Percentiles rank a stretch among this genome's conserved stretches.
These are phyloP conservation scores for Embidobia sp. DNA, from an alignment of 2,888 invertebrate species.

Conservation along the genomic window DNA sequence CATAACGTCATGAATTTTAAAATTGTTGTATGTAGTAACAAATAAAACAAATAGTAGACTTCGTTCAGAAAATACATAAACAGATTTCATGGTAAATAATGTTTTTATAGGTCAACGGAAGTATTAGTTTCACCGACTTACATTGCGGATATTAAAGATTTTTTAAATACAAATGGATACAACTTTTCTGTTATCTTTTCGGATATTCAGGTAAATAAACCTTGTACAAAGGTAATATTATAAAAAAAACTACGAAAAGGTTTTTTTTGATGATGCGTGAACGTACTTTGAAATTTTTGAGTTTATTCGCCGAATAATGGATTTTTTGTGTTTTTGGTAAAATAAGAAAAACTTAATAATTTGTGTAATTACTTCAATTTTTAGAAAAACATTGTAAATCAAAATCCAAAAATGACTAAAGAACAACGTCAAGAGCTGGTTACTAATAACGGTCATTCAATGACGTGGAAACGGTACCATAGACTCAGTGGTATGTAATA, in stretches of 20 bases:
- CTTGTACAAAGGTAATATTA: too few relatives aligned
- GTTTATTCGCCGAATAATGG: not conserved
- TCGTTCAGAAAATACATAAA: too few relatives aligned
- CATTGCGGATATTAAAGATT: slow-evolving; percentile 84
- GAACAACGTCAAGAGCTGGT: slow-evolving; percentile 84
- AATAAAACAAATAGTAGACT: too few relatives aligned
- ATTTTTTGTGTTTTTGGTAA: too few relatives aligned
- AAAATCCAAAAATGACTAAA: slow-evolving; percentile 86
- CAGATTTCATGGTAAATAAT: too few relatives aligned
- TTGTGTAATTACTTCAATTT: not conserved
- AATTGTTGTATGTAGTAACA: too few relatives aligned
- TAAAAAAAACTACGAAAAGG: too few relatives aligned
- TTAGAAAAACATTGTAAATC: slow-evolving; percentile 86
- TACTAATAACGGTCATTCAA: slow-evolving; percentile 84
- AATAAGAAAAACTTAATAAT: too few relatives aligned
- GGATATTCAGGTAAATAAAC: slow-evolving; percentile 90
- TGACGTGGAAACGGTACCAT: slow-evolving; percentile 89
- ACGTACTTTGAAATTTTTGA: slow-evolving; percentile 16
- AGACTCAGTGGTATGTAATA: slow-evolving; percentile 83
- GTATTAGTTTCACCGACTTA: slow-evolving; percentile 88
- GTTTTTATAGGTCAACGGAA: slow-evolving; percentile 84
- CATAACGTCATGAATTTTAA: too few relatives aligned
- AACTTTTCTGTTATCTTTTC: slow-evolving; percentile 86
- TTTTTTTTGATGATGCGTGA: too few relatives aligned
- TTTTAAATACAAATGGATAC: slow-evolving; percentile 85